Percentiles rank a stretch among this genome's conserved stretches.
phyloP scores from a whole-genome alignment of 2,888 invertebrate genomes.

The Sabatieria punctata region DNA sequence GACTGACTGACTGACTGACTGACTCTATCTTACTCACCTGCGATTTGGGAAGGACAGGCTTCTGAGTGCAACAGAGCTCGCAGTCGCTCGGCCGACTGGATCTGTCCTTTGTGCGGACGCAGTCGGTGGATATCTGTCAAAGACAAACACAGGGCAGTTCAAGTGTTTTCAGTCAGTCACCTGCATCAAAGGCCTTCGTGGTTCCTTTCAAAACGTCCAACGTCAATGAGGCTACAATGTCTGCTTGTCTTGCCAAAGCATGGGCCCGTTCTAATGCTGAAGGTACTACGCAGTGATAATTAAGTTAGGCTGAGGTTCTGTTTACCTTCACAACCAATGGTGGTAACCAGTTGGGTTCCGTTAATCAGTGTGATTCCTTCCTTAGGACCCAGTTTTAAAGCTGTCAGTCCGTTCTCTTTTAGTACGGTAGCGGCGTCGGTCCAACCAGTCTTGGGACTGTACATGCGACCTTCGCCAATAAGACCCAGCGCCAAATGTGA shows the following conservation, averaged over 20 bases:
- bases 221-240: slow-evolving; percentile 47
- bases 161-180: slow-evolving; percentile 24
- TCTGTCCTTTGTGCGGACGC: slow-evolving; percentile 48
- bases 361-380: slow-evolving; percentile 50
- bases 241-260: slow-evolving; percentile 45
- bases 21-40: too few relatives aligned
- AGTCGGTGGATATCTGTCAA: slow-evolving; percentile 44
- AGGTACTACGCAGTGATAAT: background rate
- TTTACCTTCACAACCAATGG: slow-evolving; percentile 45
- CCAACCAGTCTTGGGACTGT: slow-evolving; percentile 41
- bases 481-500: slow-evolving; percentile 48
- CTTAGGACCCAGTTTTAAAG: slow-evolving; percentile 44
- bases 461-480: slow-evolving; percentile 44
- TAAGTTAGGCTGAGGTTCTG: background rate
- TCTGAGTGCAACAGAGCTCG: slow-evolving; percentile 46
- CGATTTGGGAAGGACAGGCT: slow-evolving; percentile 47
- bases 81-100: slow-evolving; percentile 43
- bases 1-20: too few relatives aligned
- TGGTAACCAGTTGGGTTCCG: slow-evolving; percentile 50
- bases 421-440: slow-evolving; percentile 30
- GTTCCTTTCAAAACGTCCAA: slow-evolving; percentile 50
- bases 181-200: slow-evolving; percentile 45
- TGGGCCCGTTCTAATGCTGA: slow-evolving; percentile 44
- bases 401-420: slow-evolving; percentile 42
- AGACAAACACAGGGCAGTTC: background rate